Conservation (phyloP, 2,797 vertebrate genomes). For the Dryobates pubescens region DNA sequence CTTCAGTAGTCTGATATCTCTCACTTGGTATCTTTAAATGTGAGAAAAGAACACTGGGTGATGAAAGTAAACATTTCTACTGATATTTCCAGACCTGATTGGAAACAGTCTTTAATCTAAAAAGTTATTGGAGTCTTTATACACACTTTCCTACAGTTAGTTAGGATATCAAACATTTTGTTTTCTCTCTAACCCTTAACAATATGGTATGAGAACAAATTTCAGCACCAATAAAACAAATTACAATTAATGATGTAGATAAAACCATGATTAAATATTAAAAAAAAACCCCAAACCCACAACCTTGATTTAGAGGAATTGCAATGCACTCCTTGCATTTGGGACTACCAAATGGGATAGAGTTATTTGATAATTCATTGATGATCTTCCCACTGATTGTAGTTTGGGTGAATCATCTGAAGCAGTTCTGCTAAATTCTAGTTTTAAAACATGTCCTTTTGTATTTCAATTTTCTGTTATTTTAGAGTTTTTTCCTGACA, state of each 20-base stretch:
- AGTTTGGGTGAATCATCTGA: not conserved
- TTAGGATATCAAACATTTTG: slow-evolving; percentile 16
- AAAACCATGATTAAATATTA: not conserved
- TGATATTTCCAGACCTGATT: not conserved
- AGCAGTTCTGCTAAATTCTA: slow-evolving; percentile 32
- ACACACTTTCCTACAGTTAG: not conserved
- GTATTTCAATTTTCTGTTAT: not conserved
- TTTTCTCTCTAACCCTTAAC: slow-evolving; percentile 2
- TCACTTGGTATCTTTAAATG: not conserved
- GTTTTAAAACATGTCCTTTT: not conserved
- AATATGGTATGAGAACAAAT: not conserved
- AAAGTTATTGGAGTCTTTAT: not conserved
- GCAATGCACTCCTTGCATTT: slow-evolving; percentile 16
- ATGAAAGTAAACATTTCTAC: slow-evolving; percentile 30
- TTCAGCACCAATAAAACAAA: slow-evolving; percentile 20
- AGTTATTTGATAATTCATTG: slow-evolving; percentile 6
- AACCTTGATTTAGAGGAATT: not conserved
- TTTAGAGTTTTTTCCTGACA: not conserved
- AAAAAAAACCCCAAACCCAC: no score
- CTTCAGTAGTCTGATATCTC: slow-evolving; percentile 11
- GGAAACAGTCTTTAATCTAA: not conserved
- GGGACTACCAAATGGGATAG: slow-evolving; percentile 8
- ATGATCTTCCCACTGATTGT: not conserved
- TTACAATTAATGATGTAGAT: slow-evolving; percentile 18
- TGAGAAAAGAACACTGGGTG: not conserved